phyloP scores from a whole-genome alignment of 1,140 invertebrate genomes.

The Lepidotrigona ventralis region DNA sequence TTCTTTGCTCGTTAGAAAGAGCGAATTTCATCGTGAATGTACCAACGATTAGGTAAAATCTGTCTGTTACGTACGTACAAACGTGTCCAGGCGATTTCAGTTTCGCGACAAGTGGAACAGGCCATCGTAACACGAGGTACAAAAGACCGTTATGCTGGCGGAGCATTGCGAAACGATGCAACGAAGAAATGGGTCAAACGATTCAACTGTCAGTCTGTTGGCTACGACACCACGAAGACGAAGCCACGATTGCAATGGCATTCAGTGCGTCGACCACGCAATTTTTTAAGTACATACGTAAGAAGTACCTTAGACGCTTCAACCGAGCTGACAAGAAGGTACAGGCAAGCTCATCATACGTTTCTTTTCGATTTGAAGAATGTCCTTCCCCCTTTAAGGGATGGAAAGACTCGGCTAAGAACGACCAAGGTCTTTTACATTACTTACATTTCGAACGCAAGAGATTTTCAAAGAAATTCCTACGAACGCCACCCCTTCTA shows the following conservation, averaged over 20 bases:
- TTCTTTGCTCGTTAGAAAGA: not conserved
- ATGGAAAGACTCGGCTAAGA: not conserved
- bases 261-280: conserved; percentile 18
- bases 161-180: conserved; percentile 58
- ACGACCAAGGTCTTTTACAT: too few species aligned
- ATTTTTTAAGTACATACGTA: conserved; percentile 7
- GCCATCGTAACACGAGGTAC: conserved; percentile 42
- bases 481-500: not conserved
- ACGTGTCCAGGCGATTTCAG: conserved; percentile 47
- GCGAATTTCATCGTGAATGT: not conserved
- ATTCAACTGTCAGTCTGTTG: conserved; percentile 60
- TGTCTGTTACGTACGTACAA: not conserved
- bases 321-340: not conserved
- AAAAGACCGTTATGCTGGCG: conserved; percentile 57
- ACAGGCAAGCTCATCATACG: not conserved
- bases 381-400: not conserved
- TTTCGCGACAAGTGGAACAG: conserved; percentile 43
- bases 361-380: not conserved
- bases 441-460: not conserved
- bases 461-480: not conserved
- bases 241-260: not conserved
- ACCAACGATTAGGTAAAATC: not conserved
- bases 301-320: conserved; percentile 2
- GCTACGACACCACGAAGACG: conserved; percentile 4
- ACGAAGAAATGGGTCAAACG: conserved; percentile 61